These are phyloP conservation scores for Seira ritae DNA, from an alignment of 2,888 invertebrate genomes.

Conservation along the genomic window DNA sequence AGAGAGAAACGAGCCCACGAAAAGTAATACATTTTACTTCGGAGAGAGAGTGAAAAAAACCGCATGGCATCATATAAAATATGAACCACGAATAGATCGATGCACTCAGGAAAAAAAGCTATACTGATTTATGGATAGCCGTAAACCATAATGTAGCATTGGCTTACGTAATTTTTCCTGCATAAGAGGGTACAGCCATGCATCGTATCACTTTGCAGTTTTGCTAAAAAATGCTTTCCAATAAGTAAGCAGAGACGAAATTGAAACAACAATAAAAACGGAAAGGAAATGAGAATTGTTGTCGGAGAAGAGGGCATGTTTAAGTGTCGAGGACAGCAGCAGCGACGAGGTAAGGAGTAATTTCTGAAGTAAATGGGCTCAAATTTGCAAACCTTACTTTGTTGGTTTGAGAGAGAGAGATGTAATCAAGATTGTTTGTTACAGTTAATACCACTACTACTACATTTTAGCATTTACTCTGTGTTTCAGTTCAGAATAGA, in stretches of 20 bases:
- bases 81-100: neutral
- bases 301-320: too few relatives aligned
- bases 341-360: too few relatives aligned
- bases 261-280: too few relatives aligned
- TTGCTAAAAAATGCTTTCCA: neutral
- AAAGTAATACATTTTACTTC: neutral
- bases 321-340: too few relatives aligned
- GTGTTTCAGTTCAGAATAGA: neutral
- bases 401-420: neutral
- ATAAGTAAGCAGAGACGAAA: too few relatives aligned
- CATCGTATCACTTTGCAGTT: neutral
- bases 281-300: too few relatives aligned
- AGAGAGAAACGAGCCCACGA: neutral
- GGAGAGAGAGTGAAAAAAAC: neutral
- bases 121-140: conserved; percentile 12
- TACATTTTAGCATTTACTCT: neutral
- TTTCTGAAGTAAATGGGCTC: too few relatives aligned
- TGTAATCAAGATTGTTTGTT: conserved; percentile 8
- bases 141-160: conserved; percentile 8
- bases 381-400: too few relatives aligned
- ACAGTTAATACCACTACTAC: neutral
- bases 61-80: neutral
- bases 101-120: neutral
- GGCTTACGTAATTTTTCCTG: conserved; percentile 6
- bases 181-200: neutral